These are phyloP conservation scores for Polia nebulosa DNA, from an alignment of 2,888 invertebrate species.

Conservation along the genomic window DNA sequence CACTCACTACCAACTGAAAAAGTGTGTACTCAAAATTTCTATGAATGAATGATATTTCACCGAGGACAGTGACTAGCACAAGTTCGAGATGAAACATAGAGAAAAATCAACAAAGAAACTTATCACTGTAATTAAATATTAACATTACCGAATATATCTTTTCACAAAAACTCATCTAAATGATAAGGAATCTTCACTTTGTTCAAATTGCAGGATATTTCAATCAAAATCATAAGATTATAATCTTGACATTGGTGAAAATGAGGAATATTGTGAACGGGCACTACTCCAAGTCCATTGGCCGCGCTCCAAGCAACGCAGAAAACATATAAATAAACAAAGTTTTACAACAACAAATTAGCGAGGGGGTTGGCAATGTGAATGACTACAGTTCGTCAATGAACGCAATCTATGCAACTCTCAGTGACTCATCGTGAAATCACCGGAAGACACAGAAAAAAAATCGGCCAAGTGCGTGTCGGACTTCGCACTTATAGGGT, in stretches of 20 bases:
- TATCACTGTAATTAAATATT: constrained; percentile 53
- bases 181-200: constrained; percentile 40
- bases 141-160: constrained; percentile 45
- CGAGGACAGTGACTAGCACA: not conserved
- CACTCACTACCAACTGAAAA: not conserved
- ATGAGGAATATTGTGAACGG: constrained; percentile 30
- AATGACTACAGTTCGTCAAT: constrained; percentile 10
- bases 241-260: constrained; percentile 23
- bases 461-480: no score
- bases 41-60: not conserved
- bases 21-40: not conserved
- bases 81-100: constrained; percentile 21
- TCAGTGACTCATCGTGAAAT: constrained; percentile 6
- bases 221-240: constrained; percentile 48
- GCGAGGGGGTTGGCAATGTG: constrained; percentile 33
- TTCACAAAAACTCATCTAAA: constrained; percentile 49
- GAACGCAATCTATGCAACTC: not conserved
- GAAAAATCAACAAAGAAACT: not conserved
- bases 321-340: constrained; percentile 52
- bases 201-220: constrained; percentile 14
- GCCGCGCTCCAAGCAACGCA: constrained; percentile 43
- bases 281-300: constrained; percentile 49
- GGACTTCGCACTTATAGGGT: no score
- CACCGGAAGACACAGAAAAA: no score
- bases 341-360: constrained; percentile 25